Percentiles rank a stretch among this genome's conserved stretches.
Evolutionary conservation across 2,797 vertebrate genomes (phyloP).

Genomic region (Macrochelys suwanniensis): DNA sequence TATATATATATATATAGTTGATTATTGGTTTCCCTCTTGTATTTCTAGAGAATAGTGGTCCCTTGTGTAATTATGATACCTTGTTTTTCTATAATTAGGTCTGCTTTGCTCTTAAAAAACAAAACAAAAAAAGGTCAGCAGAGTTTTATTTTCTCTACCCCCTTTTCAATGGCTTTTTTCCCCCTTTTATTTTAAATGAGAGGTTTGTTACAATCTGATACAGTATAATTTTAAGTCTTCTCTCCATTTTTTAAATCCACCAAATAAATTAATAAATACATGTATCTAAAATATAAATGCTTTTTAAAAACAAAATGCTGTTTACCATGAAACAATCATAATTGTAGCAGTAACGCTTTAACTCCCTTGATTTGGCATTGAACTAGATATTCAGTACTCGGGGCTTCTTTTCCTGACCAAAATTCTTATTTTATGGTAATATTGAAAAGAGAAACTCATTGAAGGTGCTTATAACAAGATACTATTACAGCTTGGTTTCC

Average conservation of each 20-base stretch:
- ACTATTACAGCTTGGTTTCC: not conserved
- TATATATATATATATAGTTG: not conserved
- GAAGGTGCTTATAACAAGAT: not conserved
- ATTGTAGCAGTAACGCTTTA: not conserved
- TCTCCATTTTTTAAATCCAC: not conserved
- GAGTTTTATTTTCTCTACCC: not conserved
- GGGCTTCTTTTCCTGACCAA: not conserved
- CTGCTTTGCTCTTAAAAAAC: not conserved
- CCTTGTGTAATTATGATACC: not conserved
- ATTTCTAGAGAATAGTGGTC: not conserved
- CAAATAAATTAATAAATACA: accelerated
- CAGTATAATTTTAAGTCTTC: not conserved
- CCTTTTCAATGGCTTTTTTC: not conserved
- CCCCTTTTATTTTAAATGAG: not conserved
- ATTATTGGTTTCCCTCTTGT: not conserved
- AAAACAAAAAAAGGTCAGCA: not conserved
- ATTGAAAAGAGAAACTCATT: not conserved
- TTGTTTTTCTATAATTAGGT: not conserved
- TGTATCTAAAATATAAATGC: not conserved
- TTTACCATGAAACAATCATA: not conserved
- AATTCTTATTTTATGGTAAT: not conserved
- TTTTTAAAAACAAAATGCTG: not conserved
- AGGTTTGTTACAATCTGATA: not conserved
- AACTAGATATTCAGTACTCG: not conserved
- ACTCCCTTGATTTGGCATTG: accelerated